These are phyloP conservation scores for Tenualosa thibaudeaui DNA, from an alignment of 2,797 vertebrate species.

Conservation along the genomic window DNA sequence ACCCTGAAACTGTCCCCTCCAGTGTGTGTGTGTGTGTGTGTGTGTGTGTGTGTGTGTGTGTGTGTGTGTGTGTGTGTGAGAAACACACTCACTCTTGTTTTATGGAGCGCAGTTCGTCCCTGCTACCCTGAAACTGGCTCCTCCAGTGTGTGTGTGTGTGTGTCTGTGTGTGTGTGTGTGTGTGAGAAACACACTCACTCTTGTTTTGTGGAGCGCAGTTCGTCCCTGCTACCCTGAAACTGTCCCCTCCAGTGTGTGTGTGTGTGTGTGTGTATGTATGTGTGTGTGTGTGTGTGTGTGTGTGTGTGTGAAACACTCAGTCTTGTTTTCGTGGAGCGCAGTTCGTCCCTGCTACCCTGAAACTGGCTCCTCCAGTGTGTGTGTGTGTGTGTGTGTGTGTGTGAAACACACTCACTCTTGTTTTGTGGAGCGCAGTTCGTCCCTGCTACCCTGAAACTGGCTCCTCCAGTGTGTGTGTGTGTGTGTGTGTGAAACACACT, in stretches of 20 bases:
- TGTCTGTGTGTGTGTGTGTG: too few species aligned
- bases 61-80: too few species aligned
- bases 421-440: constrained; percentile 84
- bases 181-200: too few species aligned
- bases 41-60: background rate
- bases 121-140: too few species aligned
- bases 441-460: constrained; percentile 87
- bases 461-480: constrained; percentile 94
- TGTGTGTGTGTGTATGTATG: too few species aligned
- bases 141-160: too few species aligned
- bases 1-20: constrained; percentile 89
- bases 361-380: constrained; percentile 87
- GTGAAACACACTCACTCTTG: constrained; percentile 79
- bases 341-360: constrained; percentile 86
- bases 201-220: too few species aligned
- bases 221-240: too few species aligned
- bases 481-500: too few species aligned
- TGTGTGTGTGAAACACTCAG: constrained; percentile 68
- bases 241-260: too few species aligned
- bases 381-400: background rate
- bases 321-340: constrained; percentile 85
- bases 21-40: constrained; percentile 50
- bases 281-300: background rate
- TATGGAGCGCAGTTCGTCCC: too few species aligned
- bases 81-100: too few species aligned